Evolutionary conservation across 1,140 invertebrate species (phyloP).

Genomic region (Oscheius sp.): DNA sequence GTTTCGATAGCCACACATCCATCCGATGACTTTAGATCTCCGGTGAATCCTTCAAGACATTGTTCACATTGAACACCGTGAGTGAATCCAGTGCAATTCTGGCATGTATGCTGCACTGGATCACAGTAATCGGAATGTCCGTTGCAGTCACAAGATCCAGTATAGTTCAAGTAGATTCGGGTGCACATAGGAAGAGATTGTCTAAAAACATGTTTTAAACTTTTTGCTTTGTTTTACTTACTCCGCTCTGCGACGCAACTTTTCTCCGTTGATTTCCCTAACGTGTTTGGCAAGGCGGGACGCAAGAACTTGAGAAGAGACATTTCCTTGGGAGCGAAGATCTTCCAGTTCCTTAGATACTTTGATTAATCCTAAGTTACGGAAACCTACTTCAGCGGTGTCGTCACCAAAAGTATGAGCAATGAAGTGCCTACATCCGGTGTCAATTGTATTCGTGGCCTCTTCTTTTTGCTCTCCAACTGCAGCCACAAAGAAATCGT

Average conservation of each 20-base stretch:
- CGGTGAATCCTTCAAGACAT: not conserved
- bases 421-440: constrained; percentile 27
- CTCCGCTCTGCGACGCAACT: constrained; percentile 12
- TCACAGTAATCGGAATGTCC: constrained; percentile 9
- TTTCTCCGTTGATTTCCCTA: constrained; percentile 11
- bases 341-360: constrained; percentile 21
- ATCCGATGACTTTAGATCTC: constrained; percentile 4
- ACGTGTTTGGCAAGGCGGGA: not conserved
- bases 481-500: constrained; percentile 29
- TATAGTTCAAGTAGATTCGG: constrained; percentile 21
- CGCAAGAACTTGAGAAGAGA: not conserved
- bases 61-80: constrained; percentile 17
- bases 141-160: constrained; percentile 23
- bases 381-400: constrained; percentile 20
- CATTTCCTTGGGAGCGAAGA: constrained; percentile 1
- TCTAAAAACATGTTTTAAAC: not conserved
- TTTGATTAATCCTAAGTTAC: constrained; percentile 8
- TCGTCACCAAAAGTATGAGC: constrained; percentile 29
- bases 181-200: constrained; percentile 23
- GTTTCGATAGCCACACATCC: not conserved
- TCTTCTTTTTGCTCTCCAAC: constrained; percentile 29
- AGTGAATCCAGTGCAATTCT: constrained; percentile 19
- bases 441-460: constrained; percentile 18
- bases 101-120: not conserved
- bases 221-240: not conserved